phyloP scores from a whole-genome alignment of 2,888 invertebrate genomes.

The Erebia aethiops region DNA sequence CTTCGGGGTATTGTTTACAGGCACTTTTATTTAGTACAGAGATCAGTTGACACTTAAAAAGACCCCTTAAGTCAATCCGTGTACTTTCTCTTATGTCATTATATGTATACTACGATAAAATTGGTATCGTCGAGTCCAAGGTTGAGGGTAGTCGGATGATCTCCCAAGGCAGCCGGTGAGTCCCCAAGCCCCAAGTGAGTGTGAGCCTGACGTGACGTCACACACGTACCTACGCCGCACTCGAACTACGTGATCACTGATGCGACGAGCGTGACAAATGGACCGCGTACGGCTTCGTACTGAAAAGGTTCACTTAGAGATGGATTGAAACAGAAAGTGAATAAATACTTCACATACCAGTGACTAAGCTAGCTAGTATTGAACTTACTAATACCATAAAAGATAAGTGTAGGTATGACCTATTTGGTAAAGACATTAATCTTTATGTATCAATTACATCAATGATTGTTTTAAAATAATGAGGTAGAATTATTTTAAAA shows the following conservation, averaged over 20 bases:
- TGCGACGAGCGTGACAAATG: not conserved
- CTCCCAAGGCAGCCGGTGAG: not conserved
- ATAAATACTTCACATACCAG: too few relatives aligned
- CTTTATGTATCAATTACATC: too few relatives aligned
- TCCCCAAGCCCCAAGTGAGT: not conserved
- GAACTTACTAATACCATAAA: too few relatives aligned
- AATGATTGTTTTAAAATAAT: too few relatives aligned
- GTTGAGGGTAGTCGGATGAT: not conserved
- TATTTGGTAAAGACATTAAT: too few relatives aligned
- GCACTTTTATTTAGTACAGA: too few relatives aligned
- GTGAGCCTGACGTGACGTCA: slow-evolving; percentile 7
- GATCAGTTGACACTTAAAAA: too few relatives aligned
- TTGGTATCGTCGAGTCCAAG: not conserved
- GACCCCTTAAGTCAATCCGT: not conserved
- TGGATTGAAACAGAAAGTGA: too few relatives aligned
- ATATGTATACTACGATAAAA: not conserved
- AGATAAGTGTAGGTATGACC: too few relatives aligned
- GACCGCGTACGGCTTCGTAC: not conserved
- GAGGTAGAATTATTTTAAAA: too few relatives aligned
- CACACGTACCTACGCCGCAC: not conserved
- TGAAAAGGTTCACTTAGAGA: not conserved
- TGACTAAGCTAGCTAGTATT: too few relatives aligned
- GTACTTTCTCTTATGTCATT: not conserved
- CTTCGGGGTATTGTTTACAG: too few relatives aligned
- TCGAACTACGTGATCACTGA: not conserved